Percentiles rank a stretch among this genome's conserved stretches.
These are phyloP conservation scores for Turritopsis rubra DNA, from an alignment of 30 jellyfish, hydroid and myxozoan genomes.

Conservation along the genomic window DNA sequence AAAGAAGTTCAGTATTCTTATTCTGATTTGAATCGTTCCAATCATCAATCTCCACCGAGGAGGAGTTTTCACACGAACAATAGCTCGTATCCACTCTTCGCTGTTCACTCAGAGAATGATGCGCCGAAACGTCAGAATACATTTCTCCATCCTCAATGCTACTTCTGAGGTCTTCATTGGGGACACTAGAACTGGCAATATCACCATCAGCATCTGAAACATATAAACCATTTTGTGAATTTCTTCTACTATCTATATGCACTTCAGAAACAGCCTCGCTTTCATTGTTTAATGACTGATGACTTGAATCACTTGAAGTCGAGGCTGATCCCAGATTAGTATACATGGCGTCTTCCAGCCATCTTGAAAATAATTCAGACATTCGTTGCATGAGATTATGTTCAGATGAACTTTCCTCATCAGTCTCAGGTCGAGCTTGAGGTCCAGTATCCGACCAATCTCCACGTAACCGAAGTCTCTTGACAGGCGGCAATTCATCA, in stretches of 20 bases:
- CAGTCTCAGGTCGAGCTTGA: slow-evolving; percentile 74
- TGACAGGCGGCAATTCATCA: slow-evolving; percentile 45
- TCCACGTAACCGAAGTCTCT: slow-evolving; percentile 79
- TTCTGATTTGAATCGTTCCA: neutral
- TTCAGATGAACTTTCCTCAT: slow-evolving; percentile 33
- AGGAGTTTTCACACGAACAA: neutral
- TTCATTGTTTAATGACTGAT: neutral
- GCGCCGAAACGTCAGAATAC: too few species aligned
- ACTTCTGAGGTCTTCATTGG: too few species aligned
- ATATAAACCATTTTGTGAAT: neutral
- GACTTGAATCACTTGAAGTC: slow-evolving; percentile 21
- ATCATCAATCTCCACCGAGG: neutral
- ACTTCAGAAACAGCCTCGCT: neutral
- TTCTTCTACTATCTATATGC: neutral
- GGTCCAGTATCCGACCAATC: slow-evolving; percentile 99
- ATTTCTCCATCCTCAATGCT: neutral
- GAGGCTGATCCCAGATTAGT: neutral
- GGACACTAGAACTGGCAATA: too few species aligned
- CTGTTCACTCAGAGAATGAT: too few species aligned
- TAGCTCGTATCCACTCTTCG: neutral
- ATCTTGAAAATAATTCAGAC: slow-evolving; percentile 54
- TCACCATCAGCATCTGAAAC: neutral
- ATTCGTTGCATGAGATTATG: slow-evolving; percentile 60
- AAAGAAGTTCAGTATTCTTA: neutral
- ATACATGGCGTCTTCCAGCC: slow-evolving; percentile 58